These are phyloP conservation scores for Zeugodacus cucurbitae DNA, from an alignment of 1,140 invertebrate species.

Conservation along the genomic window DNA sequence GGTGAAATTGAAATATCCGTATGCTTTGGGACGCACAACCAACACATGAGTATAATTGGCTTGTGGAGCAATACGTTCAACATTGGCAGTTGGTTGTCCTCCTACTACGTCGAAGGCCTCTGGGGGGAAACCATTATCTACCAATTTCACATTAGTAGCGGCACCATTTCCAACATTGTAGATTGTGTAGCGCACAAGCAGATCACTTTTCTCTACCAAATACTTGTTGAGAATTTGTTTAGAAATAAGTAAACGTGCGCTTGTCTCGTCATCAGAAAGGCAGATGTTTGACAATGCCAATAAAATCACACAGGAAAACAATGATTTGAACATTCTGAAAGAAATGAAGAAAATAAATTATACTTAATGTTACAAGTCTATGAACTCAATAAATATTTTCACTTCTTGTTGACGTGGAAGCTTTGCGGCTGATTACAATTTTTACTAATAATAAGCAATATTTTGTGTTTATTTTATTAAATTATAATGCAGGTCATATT, in stretches of 20 bases:
- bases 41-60: conserved; percentile 95
- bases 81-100: conserved; percentile 83
- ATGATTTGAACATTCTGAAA: conserved; percentile 59
- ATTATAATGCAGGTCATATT: neutral
- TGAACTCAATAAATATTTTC: neutral
- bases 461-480: conserved; percentile 17
- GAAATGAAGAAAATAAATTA: conserved; percentile 25
- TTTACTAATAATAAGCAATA: neutral
- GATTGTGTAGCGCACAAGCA: conserved; percentile 91
- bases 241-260: conserved; percentile 80
- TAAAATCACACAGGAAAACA: conserved; percentile 53
- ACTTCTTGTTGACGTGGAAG: conserved; percentile 61
- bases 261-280: conserved; percentile 72
- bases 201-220: conserved; percentile 97
- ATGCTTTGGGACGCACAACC: conserved; percentile 88
- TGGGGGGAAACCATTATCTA: conserved; percentile 89
- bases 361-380: conserved; percentile 47
- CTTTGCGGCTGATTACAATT: neutral
- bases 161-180: conserved; percentile 88
- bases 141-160: conserved; percentile 88
- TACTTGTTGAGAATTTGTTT: conserved; percentile 98
- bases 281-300: conserved; percentile 56
- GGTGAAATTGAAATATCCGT: conserved; percentile 97
- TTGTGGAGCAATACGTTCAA: conserved; percentile 90
- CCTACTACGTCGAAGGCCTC: conserved; percentile 89